Conservation (phyloP, 2,113 vertebrate genomes). For the Orientallactaga bullata region DNA sequence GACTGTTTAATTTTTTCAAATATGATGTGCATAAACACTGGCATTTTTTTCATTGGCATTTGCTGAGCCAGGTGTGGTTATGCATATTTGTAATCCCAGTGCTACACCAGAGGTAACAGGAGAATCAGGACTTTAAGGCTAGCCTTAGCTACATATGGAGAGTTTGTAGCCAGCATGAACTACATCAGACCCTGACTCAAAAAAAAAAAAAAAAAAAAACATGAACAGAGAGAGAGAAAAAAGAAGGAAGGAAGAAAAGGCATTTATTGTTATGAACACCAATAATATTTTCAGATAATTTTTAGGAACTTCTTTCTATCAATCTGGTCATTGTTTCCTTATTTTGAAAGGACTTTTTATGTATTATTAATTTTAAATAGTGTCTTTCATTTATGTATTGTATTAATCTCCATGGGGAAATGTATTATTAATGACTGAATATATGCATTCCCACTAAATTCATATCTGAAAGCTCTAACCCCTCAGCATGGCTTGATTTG, state of each 20-base stretch:
- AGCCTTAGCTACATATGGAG: background rate
- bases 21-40: background rate
- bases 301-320: background rate
- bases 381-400: background rate
- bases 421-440: background rate
- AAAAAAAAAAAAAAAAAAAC: too few relatives aligned
- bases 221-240: background rate
- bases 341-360: constrained; percentile 3
- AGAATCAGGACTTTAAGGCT: background rate
- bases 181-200: too few relatives aligned
- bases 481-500: background rate
- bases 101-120: background rate
- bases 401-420: background rate
- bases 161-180: too few relatives aligned
- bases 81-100: background rate
- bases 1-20: constrained; percentile 18
- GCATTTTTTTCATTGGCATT: background rate
- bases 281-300: background rate
- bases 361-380: background rate
- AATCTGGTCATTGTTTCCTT: background rate
- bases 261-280: background rate
- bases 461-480: background rate
- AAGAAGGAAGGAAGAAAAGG: background rate
- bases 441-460: background rate
- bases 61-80: background rate